These are phyloP conservation scores for Cosmia trapezina DNA, from an alignment of 2,888 invertebrate genomes.

Conservation along the genomic window DNA sequence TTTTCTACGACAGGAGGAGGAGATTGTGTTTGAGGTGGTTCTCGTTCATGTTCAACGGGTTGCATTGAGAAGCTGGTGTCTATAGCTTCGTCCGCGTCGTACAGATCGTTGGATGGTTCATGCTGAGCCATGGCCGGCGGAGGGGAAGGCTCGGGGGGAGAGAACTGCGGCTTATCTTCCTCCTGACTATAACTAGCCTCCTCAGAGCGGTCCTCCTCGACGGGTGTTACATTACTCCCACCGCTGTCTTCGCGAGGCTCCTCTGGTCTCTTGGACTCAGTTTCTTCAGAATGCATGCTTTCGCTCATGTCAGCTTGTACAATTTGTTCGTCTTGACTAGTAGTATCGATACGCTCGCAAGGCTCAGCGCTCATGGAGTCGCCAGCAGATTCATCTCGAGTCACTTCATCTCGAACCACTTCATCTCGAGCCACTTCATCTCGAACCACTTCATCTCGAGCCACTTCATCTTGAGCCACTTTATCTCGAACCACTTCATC, in stretches of 20 bases:
- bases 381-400: constrained; percentile 27
- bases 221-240: constrained; percentile 16
- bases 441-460: constrained; percentile 33
- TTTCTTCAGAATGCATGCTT: constrained; percentile 12
- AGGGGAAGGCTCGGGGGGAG: constrained; percentile 27
- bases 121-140: constrained; percentile 20
- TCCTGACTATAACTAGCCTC: constrained; percentile 41
- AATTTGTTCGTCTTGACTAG: constrained; percentile 63
- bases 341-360: constrained; percentile 37
- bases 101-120: constrained; percentile 66
- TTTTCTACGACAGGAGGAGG: constrained; percentile 62
- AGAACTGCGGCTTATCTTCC: constrained; percentile 27
- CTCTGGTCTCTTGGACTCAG: constrained; percentile 17
- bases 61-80: constrained; percentile 79
- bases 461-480: too few species aligned
- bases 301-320: constrained; percentile 22
- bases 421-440: constrained; percentile 15
- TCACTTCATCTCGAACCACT: constrained; percentile 1
- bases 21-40: constrained; percentile 26
- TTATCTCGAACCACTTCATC: too few species aligned
- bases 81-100: constrained; percentile 77
- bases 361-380: constrained; percentile 34
- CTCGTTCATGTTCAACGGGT: constrained; percentile 21
- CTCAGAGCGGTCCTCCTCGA: constrained; percentile 30
- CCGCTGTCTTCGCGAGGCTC: constrained; percentile 38